A percentile compares a stretch with the other conserved stretches of the same genome.
phyloP scores from a whole-genome alignment of 1,140 invertebrate species.

The Drosophila sproati region DNA sequence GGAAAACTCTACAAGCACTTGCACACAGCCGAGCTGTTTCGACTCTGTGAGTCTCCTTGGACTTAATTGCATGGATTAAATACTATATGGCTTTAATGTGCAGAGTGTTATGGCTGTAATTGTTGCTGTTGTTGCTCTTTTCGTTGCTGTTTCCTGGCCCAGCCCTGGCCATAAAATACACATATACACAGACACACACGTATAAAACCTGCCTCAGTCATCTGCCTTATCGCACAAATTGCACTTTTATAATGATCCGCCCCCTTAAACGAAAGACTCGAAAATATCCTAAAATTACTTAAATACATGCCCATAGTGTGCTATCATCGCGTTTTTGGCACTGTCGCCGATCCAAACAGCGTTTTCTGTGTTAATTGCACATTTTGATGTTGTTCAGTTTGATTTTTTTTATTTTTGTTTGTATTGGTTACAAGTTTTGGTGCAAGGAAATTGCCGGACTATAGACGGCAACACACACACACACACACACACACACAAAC shows the following conservation, averaged over 20 bases:
- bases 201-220: conserved; percentile 16
- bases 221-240: conserved; percentile 66
- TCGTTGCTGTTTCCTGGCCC: conserved; percentile 28
- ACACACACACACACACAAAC: not conserved
- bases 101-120: not conserved
- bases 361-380: conserved; percentile 66
- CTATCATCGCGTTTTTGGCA: conserved; percentile 19
- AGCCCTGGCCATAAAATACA: conserved; percentile 28
- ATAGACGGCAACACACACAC: conserved; percentile 19
- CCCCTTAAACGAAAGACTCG: conserved; percentile 25
- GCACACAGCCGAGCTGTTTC: not conserved
- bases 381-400: conserved; percentile 41
- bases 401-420: conserved; percentile 13
- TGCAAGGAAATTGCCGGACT: conserved; percentile 60
- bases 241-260: conserved; percentile 74
- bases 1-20: conserved; percentile 20
- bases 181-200: not conserved
- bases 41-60: conserved; percentile 58
- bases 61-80: conserved; percentile 83
- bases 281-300: conserved; percentile 35
- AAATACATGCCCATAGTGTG: conserved; percentile 26
- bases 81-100: conserved; percentile 77
- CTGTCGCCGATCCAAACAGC: conserved; percentile 31
- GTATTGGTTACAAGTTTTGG: conserved; percentile 50
- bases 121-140: not conserved